Conservation (phyloP, 1,140 invertebrate genomes). For the Drosophila nigromelanica region DNA sequence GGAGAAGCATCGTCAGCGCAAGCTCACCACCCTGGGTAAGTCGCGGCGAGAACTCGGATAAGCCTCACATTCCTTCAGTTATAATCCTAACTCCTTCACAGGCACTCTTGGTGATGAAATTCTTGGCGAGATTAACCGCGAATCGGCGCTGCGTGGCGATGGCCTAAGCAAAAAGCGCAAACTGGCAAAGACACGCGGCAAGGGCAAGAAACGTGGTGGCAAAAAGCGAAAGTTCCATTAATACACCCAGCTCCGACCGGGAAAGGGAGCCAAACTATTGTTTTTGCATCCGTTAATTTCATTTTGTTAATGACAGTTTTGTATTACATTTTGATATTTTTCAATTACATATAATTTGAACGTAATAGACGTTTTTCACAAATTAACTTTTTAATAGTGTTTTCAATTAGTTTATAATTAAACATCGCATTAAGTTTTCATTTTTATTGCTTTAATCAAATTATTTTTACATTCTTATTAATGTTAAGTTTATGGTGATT, state of each 20-base stretch:
- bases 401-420: slow-evolving; percentile 7
- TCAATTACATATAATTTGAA: background rate
- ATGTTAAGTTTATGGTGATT: slow-evolving; percentile 38
- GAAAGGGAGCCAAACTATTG: slow-evolving; percentile 8
- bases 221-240: slow-evolving; percentile 85
- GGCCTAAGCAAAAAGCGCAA: slow-evolving; percentile 85
- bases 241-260: slow-evolving; percentile 58
- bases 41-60: background rate
- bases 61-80: background rate
- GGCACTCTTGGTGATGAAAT: slow-evolving; percentile 91
- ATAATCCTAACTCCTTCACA: slow-evolving; percentile 9
- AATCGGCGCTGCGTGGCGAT: slow-evolving; percentile 77
- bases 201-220: slow-evolving; percentile 83
- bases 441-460: slow-evolving; percentile 22
- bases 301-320: slow-evolving; percentile 12
- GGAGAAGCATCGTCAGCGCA: slow-evolving; percentile 91
- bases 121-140: slow-evolving; percentile 86
- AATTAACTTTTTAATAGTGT: slow-evolving; percentile 8
- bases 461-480: slow-evolving; percentile 8
- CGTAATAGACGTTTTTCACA: too few species aligned
- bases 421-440: slow-evolving; percentile 16
- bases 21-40: slow-evolving; percentile 90
- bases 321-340: slow-evolving; percentile 13
- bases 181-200: slow-evolving; percentile 82
- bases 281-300: slow-evolving; percentile 21